These are phyloP conservation scores for Fopius arisanus DNA, from an alignment of 1,140 invertebrate species.

Conservation along the genomic window DNA sequence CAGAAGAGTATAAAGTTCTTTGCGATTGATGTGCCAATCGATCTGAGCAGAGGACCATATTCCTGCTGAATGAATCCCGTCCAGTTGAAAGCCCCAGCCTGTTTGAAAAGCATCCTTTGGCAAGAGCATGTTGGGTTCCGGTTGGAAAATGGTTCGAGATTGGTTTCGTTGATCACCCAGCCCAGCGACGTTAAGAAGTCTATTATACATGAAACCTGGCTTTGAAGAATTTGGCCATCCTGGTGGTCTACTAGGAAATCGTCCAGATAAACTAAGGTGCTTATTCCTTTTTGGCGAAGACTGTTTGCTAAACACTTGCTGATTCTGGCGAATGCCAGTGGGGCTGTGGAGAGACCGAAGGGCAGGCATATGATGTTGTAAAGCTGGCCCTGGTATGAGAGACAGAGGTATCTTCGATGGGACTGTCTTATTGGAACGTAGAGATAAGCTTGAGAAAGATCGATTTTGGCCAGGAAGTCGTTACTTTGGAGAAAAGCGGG, in stretches of 20 bases:
- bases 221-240: conserved; percentile 29
- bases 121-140: conserved; percentile 38
- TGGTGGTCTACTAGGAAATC: conserved; percentile 24
- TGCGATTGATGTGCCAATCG: conserved; percentile 43
- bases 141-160: conserved; percentile 34
- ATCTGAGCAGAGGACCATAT: conserved; percentile 36
- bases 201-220: background rate
- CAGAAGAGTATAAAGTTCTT: conserved; percentile 46
- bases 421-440: conserved; percentile 16
- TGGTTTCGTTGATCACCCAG: conserved; percentile 29
- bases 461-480: conserved; percentile 21
- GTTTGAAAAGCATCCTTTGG: conserved; percentile 45
- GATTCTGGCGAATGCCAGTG: conserved; percentile 43
- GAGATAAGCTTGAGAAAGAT: conserved; percentile 25
- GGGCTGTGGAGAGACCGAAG: conserved; percentile 48
- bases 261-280: conserved; percentile 32
- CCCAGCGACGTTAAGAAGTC: conserved; percentile 4
- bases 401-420: conserved; percentile 28
- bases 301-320: conserved; percentile 35
- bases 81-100: conserved; percentile 42
- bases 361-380: conserved; percentile 48
- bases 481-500: conserved; percentile 4
- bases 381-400: conserved; percentile 28
- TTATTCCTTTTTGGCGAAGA: conserved; percentile 28
- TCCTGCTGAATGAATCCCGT: conserved; percentile 30